Conservation (phyloP, 1,140 invertebrate genomes). For the Neodiprion pinetum region DNA sequence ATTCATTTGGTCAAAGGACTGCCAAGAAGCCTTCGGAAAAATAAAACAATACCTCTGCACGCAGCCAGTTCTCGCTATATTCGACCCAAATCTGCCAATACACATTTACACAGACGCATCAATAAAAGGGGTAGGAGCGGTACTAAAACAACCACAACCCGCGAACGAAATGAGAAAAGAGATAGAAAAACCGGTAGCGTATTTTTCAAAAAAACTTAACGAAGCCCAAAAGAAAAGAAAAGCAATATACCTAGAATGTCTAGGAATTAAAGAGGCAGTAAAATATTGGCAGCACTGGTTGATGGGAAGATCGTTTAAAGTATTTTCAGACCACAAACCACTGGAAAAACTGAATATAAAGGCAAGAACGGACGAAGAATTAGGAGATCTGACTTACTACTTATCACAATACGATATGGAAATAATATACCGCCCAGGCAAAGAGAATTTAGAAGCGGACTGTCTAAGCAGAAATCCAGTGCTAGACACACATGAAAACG, state of each 20-base stretch:
- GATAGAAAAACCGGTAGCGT: slow-evolving; percentile 9
- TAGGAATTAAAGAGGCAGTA: not conserved
- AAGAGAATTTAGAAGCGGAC: slow-evolving; percentile 27
- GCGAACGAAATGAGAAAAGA: slow-evolving; percentile 8
- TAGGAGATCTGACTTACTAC: not conserved
- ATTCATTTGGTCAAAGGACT: slow-evolving; percentile 27
- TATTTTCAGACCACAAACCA: slow-evolving; percentile 29
- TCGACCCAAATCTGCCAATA: slow-evolving; percentile 27
- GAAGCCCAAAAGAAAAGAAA: not conserved
- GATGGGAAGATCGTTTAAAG: slow-evolving; percentile 20
- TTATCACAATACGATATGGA: not conserved
- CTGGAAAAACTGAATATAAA: slow-evolving; percentile 26
- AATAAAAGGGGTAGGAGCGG: slow-evolving; percentile 30
- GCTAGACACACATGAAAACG: not conserved
- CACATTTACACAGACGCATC: slow-evolving; percentile 35
- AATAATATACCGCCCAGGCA: slow-evolving; percentile 22
- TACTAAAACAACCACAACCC: slow-evolving; percentile 28
- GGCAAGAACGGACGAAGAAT: not conserved
- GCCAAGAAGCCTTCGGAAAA: slow-evolving; percentile 20
- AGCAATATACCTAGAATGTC: not conserved
- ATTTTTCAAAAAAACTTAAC: not conserved
- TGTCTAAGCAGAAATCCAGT: slow-evolving; percentile 27
- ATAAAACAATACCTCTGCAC: slow-evolving; percentile 26
- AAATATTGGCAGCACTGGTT: not conserved
- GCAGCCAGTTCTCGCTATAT: slow-evolving; percentile 27